Evolutionary conservation across 2,888 invertebrate species (phyloP).

Genomic region (Trilocha varians): DNA sequence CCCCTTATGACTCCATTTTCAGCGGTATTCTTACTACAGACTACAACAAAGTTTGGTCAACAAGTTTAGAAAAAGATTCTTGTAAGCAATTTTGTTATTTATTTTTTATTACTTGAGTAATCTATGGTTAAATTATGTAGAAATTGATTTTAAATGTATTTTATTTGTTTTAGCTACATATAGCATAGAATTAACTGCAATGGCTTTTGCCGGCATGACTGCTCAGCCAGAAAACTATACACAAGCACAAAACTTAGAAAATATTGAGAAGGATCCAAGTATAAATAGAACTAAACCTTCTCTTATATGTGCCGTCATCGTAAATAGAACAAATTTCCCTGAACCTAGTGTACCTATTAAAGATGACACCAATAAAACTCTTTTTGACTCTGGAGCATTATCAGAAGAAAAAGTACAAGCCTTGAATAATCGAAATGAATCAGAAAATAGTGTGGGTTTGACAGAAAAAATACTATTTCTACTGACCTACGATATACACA

Average conservation of each 20-base stretch:
- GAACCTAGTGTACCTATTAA: slow-evolving; percentile 45
- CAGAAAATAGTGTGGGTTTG: slow-evolving; percentile 61
- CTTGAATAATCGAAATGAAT: slow-evolving; percentile 85
- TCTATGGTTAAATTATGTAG: neutral
- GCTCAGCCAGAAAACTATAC: slow-evolving; percentile 47
- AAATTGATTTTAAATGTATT: neutral
- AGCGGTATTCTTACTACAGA: slow-evolving; percentile 58
- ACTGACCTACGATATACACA: slow-evolving; percentile 80
- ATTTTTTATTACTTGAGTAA: neutral
- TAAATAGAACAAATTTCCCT: slow-evolving; percentile 41
- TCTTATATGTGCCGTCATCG: slow-evolving; percentile 53
- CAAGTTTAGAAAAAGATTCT: slow-evolving; percentile 59
- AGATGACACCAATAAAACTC: slow-evolving; percentile 55
- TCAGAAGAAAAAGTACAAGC: slow-evolving; percentile 75
- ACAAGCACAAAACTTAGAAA: slow-evolving; percentile 44
- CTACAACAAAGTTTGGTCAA: slow-evolving; percentile 60
- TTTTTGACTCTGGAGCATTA: slow-evolving; percentile 52
- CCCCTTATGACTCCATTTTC: slow-evolving; percentile 65
- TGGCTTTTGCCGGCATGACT: slow-evolving; percentile 60
- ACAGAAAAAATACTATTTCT: slow-evolving; percentile 72
- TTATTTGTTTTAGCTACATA: slow-evolving; percentile 44
- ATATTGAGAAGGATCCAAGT: slow-evolving; percentile 45
- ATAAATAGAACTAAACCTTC: slow-evolving; percentile 49
- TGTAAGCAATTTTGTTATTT: slow-evolving; percentile 37
- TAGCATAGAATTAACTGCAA: slow-evolving; percentile 56